A percentile compares a stretch with the other conserved stretches of the same genome.
These are phyloP conservation scores for Antennarius maculatus DNA, from an alignment of 2,797 vertebrate species.

Conservation along the genomic window DNA sequence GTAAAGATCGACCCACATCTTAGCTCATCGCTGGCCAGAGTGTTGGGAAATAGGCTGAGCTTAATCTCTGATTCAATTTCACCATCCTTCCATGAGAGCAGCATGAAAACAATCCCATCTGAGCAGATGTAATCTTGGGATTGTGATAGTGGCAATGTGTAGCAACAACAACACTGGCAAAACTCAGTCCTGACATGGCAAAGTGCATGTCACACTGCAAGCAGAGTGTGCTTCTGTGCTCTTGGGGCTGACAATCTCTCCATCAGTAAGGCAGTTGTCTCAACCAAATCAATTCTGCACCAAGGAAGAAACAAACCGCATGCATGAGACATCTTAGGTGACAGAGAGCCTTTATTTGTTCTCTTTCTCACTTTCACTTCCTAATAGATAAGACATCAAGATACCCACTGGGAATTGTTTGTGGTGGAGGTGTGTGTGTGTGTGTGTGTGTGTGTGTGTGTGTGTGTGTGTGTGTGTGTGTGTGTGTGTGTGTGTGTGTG, in stretches of 20 bases:
- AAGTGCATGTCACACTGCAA: conserved; percentile 42
- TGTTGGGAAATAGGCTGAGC: conserved; percentile 54
- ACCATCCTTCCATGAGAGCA: conserved; percentile 48
- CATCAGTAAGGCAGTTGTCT: conserved; percentile 66
- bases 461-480: conserved; percentile 35
- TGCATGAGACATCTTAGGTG: conserved; percentile 71
- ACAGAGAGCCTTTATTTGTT: conserved; percentile 73
- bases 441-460: conserved; percentile 19
- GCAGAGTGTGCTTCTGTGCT: conserved; percentile 55
- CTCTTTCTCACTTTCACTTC: conserved; percentile 72
- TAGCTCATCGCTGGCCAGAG: conserved; percentile 15
- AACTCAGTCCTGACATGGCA: conserved; percentile 48
- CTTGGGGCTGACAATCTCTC: conserved; percentile 63
- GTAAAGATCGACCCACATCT: conserved; percentile 44
- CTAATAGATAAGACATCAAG: conserved; percentile 77
- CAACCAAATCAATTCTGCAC: conserved; percentile 69
- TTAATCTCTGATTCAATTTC: conserved; percentile 67
- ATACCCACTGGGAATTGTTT: conserved; percentile 68
- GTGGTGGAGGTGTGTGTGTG: conserved; percentile 36
- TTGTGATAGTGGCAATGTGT: conserved; percentile 59
- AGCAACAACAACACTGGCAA: conserved; percentile 41
- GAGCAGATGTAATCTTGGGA: conserved; percentile 69
- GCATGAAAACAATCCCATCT: conserved; percentile 60
- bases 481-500: conserved; percentile 10
- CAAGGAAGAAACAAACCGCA: conserved; percentile 61